Percentiles rank a stretch among this genome's conserved stretches.
phyloP scores from a whole-genome alignment of 2,113 vertebrate genomes.

The Larimichthys polyactis region DNA sequence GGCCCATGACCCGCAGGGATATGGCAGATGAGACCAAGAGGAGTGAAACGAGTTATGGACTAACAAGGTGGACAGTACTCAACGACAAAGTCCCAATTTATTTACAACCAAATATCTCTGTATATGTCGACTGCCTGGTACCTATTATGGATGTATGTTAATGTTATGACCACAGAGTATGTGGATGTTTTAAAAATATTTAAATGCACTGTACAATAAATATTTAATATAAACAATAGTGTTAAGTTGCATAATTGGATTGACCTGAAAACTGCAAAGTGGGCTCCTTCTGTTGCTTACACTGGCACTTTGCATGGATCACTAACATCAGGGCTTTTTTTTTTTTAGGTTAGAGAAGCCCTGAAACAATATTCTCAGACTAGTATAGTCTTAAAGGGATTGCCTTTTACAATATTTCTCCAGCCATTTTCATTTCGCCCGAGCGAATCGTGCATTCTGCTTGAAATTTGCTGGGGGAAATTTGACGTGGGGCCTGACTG shows the following conservation, averaged over 20 bases:
- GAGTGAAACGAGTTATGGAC: constrained; percentile 22
- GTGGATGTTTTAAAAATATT: constrained; percentile 60
- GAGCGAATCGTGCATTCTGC: neutral
- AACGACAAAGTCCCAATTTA: constrained; percentile 2
- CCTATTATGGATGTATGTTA: constrained; percentile 44
- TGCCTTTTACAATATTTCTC: neutral
- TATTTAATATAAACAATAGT: constrained; percentile 53
- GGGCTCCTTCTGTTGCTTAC: neutral
- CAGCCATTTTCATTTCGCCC: neutral
- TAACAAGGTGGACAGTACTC: constrained; percentile 11
- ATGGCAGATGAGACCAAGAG: constrained; percentile 72
- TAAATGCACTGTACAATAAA: constrained; percentile 69
- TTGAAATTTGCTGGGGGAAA: neutral
- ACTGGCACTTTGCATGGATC: neutral
- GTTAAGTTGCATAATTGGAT: neutral
- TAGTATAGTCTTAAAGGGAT: neutral
- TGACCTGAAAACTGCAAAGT: neutral
- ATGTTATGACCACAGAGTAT: constrained; percentile 19
- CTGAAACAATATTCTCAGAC: neutral
- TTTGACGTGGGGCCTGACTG: neutral
- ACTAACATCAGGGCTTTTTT: neutral
- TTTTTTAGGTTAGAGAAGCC: neutral
- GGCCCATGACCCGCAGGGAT: constrained; percentile 79
- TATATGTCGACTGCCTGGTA: constrained; percentile 68
- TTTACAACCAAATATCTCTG: constrained; percentile 50